Base-by-base conservation (phyloP, 2,113 vertebrate genomes). In the Porphyrio hochstetteri region DNA sequence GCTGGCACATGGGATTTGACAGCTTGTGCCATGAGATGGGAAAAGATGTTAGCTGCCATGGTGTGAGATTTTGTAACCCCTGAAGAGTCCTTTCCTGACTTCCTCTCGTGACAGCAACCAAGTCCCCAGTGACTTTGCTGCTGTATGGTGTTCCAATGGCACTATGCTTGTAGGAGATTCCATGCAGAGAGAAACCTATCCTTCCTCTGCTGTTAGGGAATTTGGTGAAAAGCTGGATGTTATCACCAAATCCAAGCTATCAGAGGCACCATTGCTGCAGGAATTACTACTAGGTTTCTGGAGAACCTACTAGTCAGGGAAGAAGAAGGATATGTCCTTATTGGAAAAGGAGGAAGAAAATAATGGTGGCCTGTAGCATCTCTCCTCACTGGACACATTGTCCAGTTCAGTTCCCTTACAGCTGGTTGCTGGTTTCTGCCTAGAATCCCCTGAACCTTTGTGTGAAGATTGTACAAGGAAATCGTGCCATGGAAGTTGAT, bases 381-480 rank as follows among this genome's bases (percentile, higher is more conserved):
- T 86, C 36, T 77, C 35, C 21, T 28, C 10, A 4, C 14, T 59
- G 48, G 44, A 40, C 40, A 52, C 10, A 1, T 79, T 85, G 29
- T 82, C 24, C 50, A 60, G 3, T 67, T 90, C 56, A 36, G 12
- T 84, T 82, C 46, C 55, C 40, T 95, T 82, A 74, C 19, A 15
- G 13, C 11, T 86, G 29, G 3, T 92, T 50, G 71, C 35, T 83
- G 61, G 75, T 98, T 96, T 95, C 56, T 95, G 29, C 50, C 59
- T 97, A 99, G 99, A 99, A 99, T 93, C 98, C 99, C 16, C 97
- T 99, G 94, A 99, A 99, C 96, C 98, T 99, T 53, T 99, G 99
- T 97, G 99, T 99, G 95, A 99, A 99, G 98, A 99, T 99, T 78
- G 99, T 99, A 46, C 99, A 99, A 94, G 99, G 99, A 76, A 99